phyloP scores from a whole-genome alignment of 2,113 vertebrate genomes.

The Eclectus roratus region DNA sequence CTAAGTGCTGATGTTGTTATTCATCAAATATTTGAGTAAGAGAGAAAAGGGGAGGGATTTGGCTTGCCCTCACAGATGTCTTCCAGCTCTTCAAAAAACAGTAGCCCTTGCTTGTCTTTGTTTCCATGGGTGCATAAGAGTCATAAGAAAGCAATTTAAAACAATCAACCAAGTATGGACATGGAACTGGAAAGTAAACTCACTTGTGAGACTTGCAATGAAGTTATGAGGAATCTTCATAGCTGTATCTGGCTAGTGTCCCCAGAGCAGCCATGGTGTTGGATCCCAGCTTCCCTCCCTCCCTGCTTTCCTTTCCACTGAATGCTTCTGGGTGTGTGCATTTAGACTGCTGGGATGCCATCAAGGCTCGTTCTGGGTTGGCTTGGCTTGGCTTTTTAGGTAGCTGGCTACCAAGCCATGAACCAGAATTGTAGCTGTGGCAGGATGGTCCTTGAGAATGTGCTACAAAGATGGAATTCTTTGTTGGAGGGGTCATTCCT shows the following conservation, averaged over 20 bases:
- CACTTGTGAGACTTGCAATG: neutral
- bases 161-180: neutral
- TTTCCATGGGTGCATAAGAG: neutral
- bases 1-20: neutral
- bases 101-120: neutral
- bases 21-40: neutral
- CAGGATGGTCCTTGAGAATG: neutral
- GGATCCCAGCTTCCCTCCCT: neutral
- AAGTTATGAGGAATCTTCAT: too few species aligned
- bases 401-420: neutral
- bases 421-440: neutral
- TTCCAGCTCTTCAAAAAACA: neutral
- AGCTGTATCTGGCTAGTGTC: neutral
- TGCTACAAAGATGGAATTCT: neutral
- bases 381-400: neutral
- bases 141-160: neutral
- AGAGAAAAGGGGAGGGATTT: neutral
- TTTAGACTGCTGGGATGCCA: neutral
- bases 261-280: neutral
- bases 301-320: accelerated
- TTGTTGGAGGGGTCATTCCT: neutral
- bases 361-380: neutral
- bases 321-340: neutral
- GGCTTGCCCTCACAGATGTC: neutral
- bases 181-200: neutral